Evolutionary conservation across 2,113 vertebrate species (phyloP).

Genomic region (Salminus brasiliensis): DNA sequence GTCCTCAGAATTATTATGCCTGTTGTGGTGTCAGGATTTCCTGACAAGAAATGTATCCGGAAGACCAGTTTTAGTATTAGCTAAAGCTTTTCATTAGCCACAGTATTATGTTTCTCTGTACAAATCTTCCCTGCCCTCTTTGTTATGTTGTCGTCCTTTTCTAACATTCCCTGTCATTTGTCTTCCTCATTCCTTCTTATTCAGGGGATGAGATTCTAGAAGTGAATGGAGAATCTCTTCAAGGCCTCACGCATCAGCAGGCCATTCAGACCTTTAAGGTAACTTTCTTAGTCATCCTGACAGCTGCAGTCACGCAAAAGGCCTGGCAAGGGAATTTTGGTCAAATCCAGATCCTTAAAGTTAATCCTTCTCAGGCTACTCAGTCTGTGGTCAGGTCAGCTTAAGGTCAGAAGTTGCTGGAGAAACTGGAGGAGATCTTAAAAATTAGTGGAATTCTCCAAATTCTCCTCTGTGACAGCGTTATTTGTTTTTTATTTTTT

Average conservation of each 20-base stretch:
- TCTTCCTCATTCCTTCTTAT: constrained; percentile 28
- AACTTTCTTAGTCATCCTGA: constrained; percentile 42
- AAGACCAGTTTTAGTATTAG: too few species aligned
- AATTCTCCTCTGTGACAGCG: neutral
- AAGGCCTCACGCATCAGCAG: constrained; percentile 93
- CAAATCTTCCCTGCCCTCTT: neutral
- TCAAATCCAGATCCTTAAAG: neutral
- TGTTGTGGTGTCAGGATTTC: too few species aligned
- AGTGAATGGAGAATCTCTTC: constrained; percentile 94
- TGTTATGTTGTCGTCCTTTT: neutral
- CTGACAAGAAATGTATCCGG: too few species aligned
- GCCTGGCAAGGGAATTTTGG: neutral
- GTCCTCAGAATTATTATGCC: too few species aligned
- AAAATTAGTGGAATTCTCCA: neutral
- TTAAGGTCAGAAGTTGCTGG: neutral
- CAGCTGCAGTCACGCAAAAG: neutral
- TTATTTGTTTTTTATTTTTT: neutral
- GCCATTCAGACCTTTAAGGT: constrained; percentile 99
- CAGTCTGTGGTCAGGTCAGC: neutral
- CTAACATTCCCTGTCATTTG: neutral
- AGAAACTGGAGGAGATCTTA: neutral
- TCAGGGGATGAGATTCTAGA: constrained; percentile 94
- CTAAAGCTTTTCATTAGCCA: too few species aligned
- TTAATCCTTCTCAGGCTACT: neutral
- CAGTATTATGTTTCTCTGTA: too few species aligned